phyloP scores from a whole-genome alignment of 2,888 invertebrate genomes.

The Synergus umbraculus region DNA sequence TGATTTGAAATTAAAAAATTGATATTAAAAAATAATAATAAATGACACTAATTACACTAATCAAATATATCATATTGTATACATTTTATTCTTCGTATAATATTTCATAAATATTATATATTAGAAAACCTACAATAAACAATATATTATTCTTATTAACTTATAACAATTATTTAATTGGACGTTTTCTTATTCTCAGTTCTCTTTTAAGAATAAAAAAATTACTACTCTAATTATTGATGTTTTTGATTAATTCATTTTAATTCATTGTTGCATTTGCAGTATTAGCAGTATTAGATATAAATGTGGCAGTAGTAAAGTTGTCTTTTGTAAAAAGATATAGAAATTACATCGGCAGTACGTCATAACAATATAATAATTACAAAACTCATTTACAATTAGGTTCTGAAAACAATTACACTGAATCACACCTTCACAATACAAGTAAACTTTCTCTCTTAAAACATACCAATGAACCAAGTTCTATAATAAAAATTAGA shows the following conservation, averaged over 20 bases:
- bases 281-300: not conserved
- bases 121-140: not conserved
- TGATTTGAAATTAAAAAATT: not conserved
- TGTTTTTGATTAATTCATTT: not conserved
- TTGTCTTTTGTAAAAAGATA: not conserved
- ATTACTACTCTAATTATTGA: not conserved
- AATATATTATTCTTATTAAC: not conserved
- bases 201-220: not conserved
- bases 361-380: not conserved
- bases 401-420: not conserved
- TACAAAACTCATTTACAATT: not conserved
- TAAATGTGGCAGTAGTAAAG: not conserved
- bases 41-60: too few species aligned
- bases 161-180: not conserved
- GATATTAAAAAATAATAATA: too few species aligned
- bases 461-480: not conserved
- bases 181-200: not conserved
- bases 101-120: not conserved
- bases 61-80: not conserved
- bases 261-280: not conserved
- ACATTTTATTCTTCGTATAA: not conserved
- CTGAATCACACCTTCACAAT: not conserved
- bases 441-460: not conserved
- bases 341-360: not conserved
- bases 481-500: conserved; percentile 15